Conservation (phyloP, 2,888 invertebrate genomes). For the Drosophila mayaguana region DNA sequence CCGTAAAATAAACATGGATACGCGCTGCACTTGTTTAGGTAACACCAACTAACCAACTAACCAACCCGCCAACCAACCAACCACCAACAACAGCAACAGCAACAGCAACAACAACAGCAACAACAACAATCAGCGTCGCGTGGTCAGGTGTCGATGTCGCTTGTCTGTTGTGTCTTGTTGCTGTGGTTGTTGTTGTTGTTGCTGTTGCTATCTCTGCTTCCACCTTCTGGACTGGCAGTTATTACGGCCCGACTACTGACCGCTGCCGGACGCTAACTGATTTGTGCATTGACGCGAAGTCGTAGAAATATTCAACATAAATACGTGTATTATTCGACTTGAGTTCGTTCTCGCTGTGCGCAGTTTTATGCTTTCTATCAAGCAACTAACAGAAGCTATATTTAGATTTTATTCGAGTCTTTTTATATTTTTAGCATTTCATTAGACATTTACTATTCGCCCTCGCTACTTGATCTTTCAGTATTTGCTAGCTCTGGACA, state of each 20-base stretch:
- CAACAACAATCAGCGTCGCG: constrained; percentile 36
- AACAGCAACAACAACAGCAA: not conserved
- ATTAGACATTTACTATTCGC: not conserved
- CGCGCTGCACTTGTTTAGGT: constrained; percentile 80
- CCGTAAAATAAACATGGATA: constrained; percentile 82
- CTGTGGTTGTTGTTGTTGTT: constrained; percentile 54
- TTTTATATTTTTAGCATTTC: not conserved
- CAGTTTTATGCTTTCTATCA: constrained; percentile 18
- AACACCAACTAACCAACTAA: constrained; percentile 47
- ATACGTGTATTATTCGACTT: constrained; percentile 47
- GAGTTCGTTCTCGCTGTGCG: constrained; percentile 21
- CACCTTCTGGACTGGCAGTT: constrained; percentile 26
- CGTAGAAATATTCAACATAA: constrained; percentile 77
- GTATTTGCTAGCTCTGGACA: not conserved
- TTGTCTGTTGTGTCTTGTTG: constrained; percentile 28
- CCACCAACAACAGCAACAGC: constrained; percentile 22
- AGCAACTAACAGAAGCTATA: not conserved
- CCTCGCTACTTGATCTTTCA: not conserved
- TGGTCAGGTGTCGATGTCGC: constrained; percentile 75
- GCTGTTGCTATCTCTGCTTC: constrained; percentile 17
- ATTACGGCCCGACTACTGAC: constrained; percentile 45
- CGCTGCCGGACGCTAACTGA: constrained; percentile 76
- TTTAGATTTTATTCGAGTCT: not conserved
- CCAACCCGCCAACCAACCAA: constrained; percentile 32
- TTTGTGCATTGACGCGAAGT: constrained; percentile 79